Percentiles rank a stretch among this genome's conserved stretches.
Evolutionary conservation across 2,888 invertebrate genomes (phyloP).

Genomic region (Nephrotoma flavescens): DNA sequence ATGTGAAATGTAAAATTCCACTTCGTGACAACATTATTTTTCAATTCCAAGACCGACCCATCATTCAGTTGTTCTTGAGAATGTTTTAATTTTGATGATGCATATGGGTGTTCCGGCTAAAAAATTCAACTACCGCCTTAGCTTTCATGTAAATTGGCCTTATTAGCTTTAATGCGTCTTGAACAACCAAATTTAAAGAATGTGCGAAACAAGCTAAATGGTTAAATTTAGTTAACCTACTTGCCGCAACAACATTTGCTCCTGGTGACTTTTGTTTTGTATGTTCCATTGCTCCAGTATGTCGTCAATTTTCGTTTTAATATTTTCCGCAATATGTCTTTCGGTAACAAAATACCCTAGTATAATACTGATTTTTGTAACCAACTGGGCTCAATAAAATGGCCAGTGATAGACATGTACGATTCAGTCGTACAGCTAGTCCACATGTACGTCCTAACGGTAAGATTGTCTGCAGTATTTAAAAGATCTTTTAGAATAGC

Average conservation of each 20-base stretch:
- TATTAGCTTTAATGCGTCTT: neutral
- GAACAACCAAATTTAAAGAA: neutral
- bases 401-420: neutral
- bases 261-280: neutral
- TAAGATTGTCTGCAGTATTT: no score
- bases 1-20: constrained; percentile 14
- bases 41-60: constrained; percentile 15
- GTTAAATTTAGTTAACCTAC: neutral
- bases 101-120: constrained; percentile 16
- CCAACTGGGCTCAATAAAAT: neutral
- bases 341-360: neutral
- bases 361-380: neutral
- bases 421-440: no score
- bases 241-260: neutral
- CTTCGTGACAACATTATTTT: constrained; percentile 16
- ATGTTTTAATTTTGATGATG: constrained; percentile 14
- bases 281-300: neutral
- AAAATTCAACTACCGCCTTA: constrained; percentile 14
- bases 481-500: no score
- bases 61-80: constrained; percentile 14
- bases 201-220: neutral
- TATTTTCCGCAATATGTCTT: neutral
- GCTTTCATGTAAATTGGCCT: constrained; percentile 13
- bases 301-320: neutral
- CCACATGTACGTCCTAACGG: no score